These are phyloP conservation scores for Aplysina aerophoba DNA, from an alignment of 37 sponge, comb jelly and placozoan species.

Conservation along the genomic window DNA sequence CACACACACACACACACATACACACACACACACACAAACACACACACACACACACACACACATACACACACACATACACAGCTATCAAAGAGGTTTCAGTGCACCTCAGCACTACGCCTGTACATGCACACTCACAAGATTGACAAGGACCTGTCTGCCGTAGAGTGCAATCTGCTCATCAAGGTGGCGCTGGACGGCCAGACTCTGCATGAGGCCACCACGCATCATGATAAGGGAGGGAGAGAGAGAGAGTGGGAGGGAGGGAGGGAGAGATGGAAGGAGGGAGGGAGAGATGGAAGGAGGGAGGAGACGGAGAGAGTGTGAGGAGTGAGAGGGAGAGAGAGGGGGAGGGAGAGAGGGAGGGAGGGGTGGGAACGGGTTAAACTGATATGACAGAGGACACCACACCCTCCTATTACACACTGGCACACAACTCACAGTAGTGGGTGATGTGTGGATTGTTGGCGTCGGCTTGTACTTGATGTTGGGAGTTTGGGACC, in stretches of 20 bases:
- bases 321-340: neutral
- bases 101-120: neutral
- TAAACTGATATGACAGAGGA: too few species aligned
- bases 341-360: neutral
- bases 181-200: conserved; percentile 78
- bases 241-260: neutral
- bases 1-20: too few species aligned
- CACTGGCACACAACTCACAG: neutral
- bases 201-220: conserved; percentile 14
- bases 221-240: neutral
- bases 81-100: too few species aligned
- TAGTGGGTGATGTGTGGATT: conserved; percentile 31
- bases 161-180: conserved; percentile 82
- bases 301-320: neutral
- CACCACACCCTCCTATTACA: neutral
- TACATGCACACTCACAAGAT: conserved; percentile 60
- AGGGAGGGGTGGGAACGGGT: neutral
- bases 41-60: too few species aligned
- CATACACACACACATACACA: too few species aligned
- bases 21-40: too few species aligned
- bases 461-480: conserved; percentile 89
- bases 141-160: conserved; percentile 75
- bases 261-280: neutral
- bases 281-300: neutral
- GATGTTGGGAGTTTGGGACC: conserved; percentile 91